A percentile compares a stretch with the other conserved stretches of the same genome.
These are phyloP conservation scores for Drosophila pandora DNA, from an alignment of 1,140 invertebrate species.

Conservation along the genomic window DNA sequence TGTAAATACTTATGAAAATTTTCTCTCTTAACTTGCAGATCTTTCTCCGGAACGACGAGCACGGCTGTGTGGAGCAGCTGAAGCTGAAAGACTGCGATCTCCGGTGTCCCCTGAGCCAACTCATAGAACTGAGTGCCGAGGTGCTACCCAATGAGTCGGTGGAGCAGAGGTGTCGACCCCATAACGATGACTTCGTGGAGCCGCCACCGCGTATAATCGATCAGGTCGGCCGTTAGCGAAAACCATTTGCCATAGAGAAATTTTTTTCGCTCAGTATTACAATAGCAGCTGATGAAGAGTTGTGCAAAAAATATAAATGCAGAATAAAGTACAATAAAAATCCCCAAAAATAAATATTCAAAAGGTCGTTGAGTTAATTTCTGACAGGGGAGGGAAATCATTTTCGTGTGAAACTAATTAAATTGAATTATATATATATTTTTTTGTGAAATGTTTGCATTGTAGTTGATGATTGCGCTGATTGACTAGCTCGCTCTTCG, in stretches of 20 bases:
- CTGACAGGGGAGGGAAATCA: constrained; percentile 14
- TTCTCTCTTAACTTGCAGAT: constrained; percentile 79
- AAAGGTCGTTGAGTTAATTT: constrained; percentile 19
- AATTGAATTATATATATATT: constrained; percentile 12
- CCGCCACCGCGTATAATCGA: constrained; percentile 84
- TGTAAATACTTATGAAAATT: neutral
- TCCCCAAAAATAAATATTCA: constrained; percentile 18
- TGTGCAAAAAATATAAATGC: constrained; percentile 3
- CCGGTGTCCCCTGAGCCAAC: constrained; percentile 86
- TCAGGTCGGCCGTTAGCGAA: constrained; percentile 46
- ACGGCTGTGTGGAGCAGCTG: constrained; percentile 84
- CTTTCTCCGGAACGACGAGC: constrained; percentile 86
- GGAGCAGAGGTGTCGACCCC: constrained; percentile 85
- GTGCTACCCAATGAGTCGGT: constrained; percentile 85
- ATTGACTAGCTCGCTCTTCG: constrained; percentile 35
- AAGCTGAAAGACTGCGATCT: constrained; percentile 86
- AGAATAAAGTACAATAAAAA: constrained; percentile 13
- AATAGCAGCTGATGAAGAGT: constrained; percentile 15
- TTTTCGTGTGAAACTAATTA: constrained; percentile 39
- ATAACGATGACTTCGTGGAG: constrained; percentile 84
- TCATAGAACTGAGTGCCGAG: constrained; percentile 85
- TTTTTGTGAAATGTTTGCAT: constrained; percentile 24
- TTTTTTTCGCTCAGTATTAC: constrained; percentile 41
- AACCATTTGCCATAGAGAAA: constrained; percentile 1
- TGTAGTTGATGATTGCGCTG: constrained; percentile 39